Percentiles rank a stretch among this genome's conserved stretches.
Evolutionary conservation across 2,888 invertebrate species (phyloP).

Genomic region (Ellobium chinense): DNA sequence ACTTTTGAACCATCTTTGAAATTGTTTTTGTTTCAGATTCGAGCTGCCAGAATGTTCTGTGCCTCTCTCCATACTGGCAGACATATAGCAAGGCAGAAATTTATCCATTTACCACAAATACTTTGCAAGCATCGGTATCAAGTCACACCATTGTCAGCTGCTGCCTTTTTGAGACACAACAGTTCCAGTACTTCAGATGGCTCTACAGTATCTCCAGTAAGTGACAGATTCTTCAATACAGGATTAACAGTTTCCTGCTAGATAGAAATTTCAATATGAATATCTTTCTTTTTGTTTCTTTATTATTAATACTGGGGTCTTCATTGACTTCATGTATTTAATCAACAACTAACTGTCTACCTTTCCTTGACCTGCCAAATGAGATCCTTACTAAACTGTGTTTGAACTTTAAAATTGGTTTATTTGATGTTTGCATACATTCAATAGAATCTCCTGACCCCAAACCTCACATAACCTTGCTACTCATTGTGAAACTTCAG

Average conservation of each 20-base stretch:
- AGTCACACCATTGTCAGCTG: background rate
- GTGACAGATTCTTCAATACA: background rate
- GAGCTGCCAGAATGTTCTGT: background rate
- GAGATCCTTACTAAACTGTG: too few species aligned
- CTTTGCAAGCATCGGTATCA: background rate
- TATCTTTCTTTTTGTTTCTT: background rate
- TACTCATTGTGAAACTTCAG: too few species aligned
- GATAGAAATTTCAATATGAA: background rate
- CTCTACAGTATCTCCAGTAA: background rate
- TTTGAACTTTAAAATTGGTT: too few species aligned
- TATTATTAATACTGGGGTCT: background rate
- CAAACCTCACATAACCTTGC: too few species aligned
- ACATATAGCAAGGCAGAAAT: background rate
- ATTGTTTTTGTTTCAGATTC: background rate
- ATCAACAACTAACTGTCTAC: too few species aligned
- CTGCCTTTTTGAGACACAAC: background rate
- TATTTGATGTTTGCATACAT: too few species aligned
- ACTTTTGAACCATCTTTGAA: background rate
- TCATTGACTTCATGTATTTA: too few species aligned
- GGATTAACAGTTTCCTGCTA: background rate
- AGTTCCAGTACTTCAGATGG: background rate
- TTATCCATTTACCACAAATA: background rate
- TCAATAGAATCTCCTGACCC: too few species aligned
- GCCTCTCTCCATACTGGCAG: slow-evolving; percentile 1
- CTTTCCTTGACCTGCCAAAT: too few species aligned